Conservation (phyloP, 2,797 vertebrate species). For the Onychomys torridus region DNA sequence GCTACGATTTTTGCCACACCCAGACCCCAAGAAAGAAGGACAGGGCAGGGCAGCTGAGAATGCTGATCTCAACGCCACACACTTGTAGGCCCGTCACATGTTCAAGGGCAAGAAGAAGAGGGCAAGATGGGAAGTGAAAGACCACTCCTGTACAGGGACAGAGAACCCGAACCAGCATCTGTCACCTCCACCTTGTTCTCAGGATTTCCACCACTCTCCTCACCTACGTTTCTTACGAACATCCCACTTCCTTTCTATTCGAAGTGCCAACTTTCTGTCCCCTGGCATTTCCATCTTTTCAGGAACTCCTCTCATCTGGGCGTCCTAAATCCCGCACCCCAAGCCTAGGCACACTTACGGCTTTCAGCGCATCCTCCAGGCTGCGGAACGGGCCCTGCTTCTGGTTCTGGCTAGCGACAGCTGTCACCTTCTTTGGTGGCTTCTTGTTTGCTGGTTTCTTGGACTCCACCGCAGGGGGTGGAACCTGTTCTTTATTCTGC, state of each 20-base stretch:
- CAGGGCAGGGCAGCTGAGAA: neutral
- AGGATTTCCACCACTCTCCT: neutral
- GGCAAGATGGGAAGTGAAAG: neutral
- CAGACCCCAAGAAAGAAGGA: neutral
- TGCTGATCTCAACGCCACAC: neutral
- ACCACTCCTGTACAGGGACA: neutral
- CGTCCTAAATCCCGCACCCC: neutral
- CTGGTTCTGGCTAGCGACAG: constrained; percentile 59
- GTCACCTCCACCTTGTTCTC: neutral
- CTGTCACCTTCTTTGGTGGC: constrained; percentile 85
- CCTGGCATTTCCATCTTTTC: neutral
- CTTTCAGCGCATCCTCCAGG: constrained; percentile 94
- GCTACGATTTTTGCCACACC: neutral
- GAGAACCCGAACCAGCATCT: neutral
- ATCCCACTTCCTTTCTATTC: neutral
- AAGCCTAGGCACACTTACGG: constrained; percentile 88
- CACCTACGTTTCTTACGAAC: neutral
- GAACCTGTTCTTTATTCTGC: constrained; percentile 97
- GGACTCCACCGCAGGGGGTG: constrained; percentile 88
- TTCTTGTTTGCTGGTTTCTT: constrained; percentile 87
- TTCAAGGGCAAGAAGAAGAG: neutral
- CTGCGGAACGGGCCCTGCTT: constrained; percentile 86
- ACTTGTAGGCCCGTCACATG: neutral
- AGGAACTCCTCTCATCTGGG: neutral
- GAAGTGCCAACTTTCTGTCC: neutral